Evolutionary conservation across 1,140 invertebrate species (phyloP).

Genomic region (Eumaeus atala): DNA sequence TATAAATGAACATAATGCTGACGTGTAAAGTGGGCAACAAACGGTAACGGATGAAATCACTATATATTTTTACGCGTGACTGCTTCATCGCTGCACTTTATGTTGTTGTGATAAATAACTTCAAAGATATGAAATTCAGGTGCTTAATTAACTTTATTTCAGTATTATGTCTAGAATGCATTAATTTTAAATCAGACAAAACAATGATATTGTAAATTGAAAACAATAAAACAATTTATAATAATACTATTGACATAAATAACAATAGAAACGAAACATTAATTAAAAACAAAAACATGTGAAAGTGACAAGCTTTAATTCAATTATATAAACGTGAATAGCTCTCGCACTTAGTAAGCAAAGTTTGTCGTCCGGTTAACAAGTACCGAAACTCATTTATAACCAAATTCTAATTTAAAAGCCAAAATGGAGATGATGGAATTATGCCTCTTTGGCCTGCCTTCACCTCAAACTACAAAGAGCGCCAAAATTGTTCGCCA

Average conservation of each 20-base stretch:
- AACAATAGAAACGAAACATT: slow-evolving; percentile 2
- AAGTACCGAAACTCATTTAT: slow-evolving; percentile 31
- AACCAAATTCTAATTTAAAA: slow-evolving; percentile 36
- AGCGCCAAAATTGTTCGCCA: slow-evolving; percentile 50
- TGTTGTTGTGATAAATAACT: no score
- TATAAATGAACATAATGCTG: no score
- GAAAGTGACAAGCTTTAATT: slow-evolving; percentile 1
- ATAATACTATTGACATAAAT: background rate
- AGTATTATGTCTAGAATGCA: no score
- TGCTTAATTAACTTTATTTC: no score
- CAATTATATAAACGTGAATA: background rate
- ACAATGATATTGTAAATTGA: no score
- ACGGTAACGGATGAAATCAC: no score
- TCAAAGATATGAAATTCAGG: no score
- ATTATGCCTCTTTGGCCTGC: slow-evolving; percentile 37
- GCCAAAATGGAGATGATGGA: slow-evolving; percentile 34
- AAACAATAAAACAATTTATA: slow-evolving; percentile 1
- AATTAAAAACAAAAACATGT: slow-evolving; percentile 5
- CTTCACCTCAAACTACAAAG: slow-evolving; percentile 43
- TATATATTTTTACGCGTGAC: no score
- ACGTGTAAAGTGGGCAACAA: no score
- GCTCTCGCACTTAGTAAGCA: background rate
- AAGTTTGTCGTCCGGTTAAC: slow-evolving; percentile 8
- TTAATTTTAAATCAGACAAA: no score
- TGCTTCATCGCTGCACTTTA: no score